phyloP scores from a whole-genome alignment of 2,113 vertebrate genomes.

The Saccopteryx bilineata region DNA sequence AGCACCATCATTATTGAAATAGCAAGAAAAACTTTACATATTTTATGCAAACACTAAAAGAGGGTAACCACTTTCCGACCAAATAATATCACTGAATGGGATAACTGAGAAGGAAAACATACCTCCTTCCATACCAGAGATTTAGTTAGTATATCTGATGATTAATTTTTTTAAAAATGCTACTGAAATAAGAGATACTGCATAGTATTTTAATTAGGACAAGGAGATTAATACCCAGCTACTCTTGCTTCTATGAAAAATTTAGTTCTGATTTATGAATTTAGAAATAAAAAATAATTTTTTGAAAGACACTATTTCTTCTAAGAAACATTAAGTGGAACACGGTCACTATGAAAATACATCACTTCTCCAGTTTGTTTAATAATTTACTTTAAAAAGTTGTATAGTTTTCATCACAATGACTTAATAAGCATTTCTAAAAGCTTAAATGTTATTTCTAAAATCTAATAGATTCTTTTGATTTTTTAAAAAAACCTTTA shows the following conservation, averaged over 20 bases:
- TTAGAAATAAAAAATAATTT: constrained; percentile 88
- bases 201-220: constrained; percentile 88
- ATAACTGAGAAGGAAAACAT: constrained; percentile 49
- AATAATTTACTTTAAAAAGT: constrained; percentile 87
- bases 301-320: constrained; percentile 60
- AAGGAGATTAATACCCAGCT: constrained; percentile 81
- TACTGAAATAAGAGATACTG: constrained; percentile 86
- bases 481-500: constrained; percentile 84
- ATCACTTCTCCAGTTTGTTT: constrained; percentile 88
- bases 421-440: constrained; percentile 86
- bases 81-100: constrained; percentile 73
- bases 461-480: constrained; percentile 76
- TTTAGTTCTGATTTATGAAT: constrained; percentile 88
- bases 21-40: constrained; percentile 84
- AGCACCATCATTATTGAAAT: constrained; percentile 87
- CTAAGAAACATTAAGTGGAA: constrained; percentile 88
- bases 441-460: constrained; percentile 81
- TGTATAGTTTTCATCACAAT: neutral
- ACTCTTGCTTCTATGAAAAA: constrained; percentile 84
- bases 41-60: constrained; percentile 70
- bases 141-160: constrained; percentile 79
- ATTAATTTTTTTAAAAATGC: constrained; percentile 84
- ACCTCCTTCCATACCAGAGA: constrained; percentile 56
- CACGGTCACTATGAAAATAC: constrained; percentile 91
- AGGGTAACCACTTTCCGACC: constrained; percentile 72